Percentiles rank a stretch among this genome's conserved stretches.
These are phyloP conservation scores for Murina feae DNA, from an alignment of 2,113 vertebrate genomes.

Conservation along the genomic window DNA sequence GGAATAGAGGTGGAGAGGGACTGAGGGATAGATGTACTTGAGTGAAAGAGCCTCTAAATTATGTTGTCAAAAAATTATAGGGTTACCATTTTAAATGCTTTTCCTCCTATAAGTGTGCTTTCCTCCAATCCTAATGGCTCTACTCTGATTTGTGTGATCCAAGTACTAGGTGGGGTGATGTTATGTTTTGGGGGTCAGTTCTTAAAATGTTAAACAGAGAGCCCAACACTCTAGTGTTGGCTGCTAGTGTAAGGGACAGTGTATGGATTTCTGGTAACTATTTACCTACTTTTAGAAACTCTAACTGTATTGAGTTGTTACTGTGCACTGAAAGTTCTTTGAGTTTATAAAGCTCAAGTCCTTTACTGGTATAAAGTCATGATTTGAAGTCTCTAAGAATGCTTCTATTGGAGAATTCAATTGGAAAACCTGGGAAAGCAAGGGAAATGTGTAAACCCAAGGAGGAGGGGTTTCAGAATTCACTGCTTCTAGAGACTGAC, in stretches of 20 bases:
- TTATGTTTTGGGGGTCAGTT: constrained; percentile 48
- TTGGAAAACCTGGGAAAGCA: neutral
- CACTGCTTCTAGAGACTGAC: neutral
- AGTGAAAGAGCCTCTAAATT: constrained; percentile 81
- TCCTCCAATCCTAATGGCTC: constrained; percentile 69
- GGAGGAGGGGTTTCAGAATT: neutral
- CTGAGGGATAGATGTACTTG: constrained; percentile 79
- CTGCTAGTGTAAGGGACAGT: constrained; percentile 29
- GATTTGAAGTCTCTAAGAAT: constrained; percentile 9
- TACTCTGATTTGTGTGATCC: constrained; percentile 70
- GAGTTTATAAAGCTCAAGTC: neutral
- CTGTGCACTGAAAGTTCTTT: neutral
- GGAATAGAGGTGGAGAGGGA: constrained; percentile 77
- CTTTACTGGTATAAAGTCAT: neutral
- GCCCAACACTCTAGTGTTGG: constrained; percentile 25
- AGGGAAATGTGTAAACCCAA: constrained; percentile 1
- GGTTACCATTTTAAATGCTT: constrained; percentile 69
- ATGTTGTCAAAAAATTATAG: constrained; percentile 83
- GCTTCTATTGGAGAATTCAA: neutral
- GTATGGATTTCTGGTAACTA: constrained; percentile 2
- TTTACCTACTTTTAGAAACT: neutral
- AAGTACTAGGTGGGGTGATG: constrained; percentile 65
- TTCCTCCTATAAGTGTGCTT: constrained; percentile 55
- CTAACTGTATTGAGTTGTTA: neutral
- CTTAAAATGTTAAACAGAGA: constrained; percentile 54